Base-by-base conservation (phyloP, 2,888 invertebrate genomes). In the Synanthedon tipuliformis region DNA sequence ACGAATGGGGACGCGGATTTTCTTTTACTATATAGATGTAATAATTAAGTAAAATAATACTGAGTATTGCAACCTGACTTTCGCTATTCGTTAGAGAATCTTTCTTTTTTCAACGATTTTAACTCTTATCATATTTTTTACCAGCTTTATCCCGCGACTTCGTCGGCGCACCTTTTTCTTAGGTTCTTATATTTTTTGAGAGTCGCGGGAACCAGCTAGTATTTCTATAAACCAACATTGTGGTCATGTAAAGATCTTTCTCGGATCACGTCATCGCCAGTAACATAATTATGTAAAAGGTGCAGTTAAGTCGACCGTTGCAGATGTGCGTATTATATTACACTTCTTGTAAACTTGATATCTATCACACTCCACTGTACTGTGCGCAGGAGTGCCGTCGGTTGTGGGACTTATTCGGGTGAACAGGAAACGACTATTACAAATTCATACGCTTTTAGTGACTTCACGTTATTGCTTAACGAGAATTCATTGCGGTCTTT, bases 381-480 rank as follows among this genome's bases (percentile, higher is more conserved):
- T 4, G 4, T 23, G 23, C 23, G 23, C 23, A 4, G 34, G 34
- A 8, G 34, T 34, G 34, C 8, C 2, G 34, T 34, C 34, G 34
- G 10, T 34, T n/a, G 45, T 34, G 45, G 16, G 41, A 40, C 34
- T 12, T 41, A 41, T 41, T 40, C 18, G 18, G 51, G 51, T 51
- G 41, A 51, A n/a, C 41, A 41, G 18, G 51, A 51, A 50, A 51
- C 52, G 52, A 34, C 27, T 34, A 10, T 54, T 57, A 56, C 60
- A 58, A 57, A 57, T 56, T 55, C 56, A 63, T 64, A 66, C 64
- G 60, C 61, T 62, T 60, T 62, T 61, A 61, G 65, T 62, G 61
- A 66, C 49, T 4, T 16, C 15, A 4, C 34, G 34, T 34, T 34
- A 34, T 34, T 34, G 34, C 34, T 34, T 34, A 34, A 34, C 34